Conservation (phyloP, 2,888 invertebrate genomes). For the Standfussiana lucernea region DNA sequence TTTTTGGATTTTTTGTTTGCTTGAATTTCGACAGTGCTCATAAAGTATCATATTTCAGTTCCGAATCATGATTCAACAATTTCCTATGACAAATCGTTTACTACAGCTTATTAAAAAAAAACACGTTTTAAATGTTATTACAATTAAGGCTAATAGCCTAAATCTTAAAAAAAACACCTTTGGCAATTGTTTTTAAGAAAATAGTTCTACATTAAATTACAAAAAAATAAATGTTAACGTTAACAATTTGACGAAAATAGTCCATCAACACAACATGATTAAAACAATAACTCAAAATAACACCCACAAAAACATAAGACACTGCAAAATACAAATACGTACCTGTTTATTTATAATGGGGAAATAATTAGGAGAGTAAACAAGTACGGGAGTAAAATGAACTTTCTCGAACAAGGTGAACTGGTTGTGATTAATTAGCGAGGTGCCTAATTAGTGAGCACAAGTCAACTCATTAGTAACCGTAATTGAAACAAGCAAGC, state of each 20-base stretch:
- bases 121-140: not conserved
- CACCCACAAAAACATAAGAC: conserved; percentile 26
- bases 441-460: conserved; percentile 87
- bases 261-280: not conserved
- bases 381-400: conserved; percentile 80
- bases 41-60: not conserved
- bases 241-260: not conserved
- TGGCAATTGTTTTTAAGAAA: not conserved
- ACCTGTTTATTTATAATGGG: conserved; percentile 70
- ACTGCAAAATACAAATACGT: conserved; percentile 33
- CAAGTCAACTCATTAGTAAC: conserved; percentile 88
- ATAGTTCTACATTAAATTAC: not conserved
- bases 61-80: not conserved
- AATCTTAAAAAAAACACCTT: not conserved
- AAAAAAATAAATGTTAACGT: not conserved
- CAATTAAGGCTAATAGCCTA: not conserved
- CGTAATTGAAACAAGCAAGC: conserved; percentile 86
- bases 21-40: not conserved
- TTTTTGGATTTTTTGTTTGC: not conserved
- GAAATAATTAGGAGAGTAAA: conserved; percentile 75
- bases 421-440: conserved; percentile 87
- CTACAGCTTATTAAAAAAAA: not conserved
- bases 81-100: not conserved
- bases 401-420: conserved; percentile 82
- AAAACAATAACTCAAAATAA: conserved; percentile 15